Base-by-base conservation (phyloP, 1,140 invertebrate species). In the Platorchestia sp. region DNA sequence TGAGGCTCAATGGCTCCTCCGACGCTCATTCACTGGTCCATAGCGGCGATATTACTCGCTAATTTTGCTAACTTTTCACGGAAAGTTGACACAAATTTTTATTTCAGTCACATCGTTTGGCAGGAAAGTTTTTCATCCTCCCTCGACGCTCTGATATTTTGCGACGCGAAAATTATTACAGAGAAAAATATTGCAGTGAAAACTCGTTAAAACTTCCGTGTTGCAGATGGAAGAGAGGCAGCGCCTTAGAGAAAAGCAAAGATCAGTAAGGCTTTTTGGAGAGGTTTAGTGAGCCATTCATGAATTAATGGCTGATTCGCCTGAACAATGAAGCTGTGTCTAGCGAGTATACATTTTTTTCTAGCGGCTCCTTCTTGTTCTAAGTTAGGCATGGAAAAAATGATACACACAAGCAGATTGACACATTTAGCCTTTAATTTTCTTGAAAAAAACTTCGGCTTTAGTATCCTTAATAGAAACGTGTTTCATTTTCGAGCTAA, bases 181-280 rank as follows among this genome's bases (percentile, higher is more conserved):
- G 87, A 7, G 22, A 90, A 90, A 90, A 90, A 90, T 90, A 90
- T 90, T 42, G 87, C 41, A 42, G 44, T 27, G 87, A 43, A 90
- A 90, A 90, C 87, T 90, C 87, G 87, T 90, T 90, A 90, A 90
- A 90, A 90, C 87, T 90, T 90, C 87, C 27, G 87, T 42, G 87
- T 16, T 45, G 36, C 41, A 90, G 87, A 90, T 90, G 87, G 87
- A 90, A 44, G 87, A 90, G 87, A 43, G 41, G 87, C 41, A 44
- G 87, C 41, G 87, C 87, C 44, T 90, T 3, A 3, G 59, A 22
- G 59, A 36, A 75, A 75, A 75, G 27, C 59, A 75, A 75, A 75
- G 59, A 75, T 75, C 59, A 36, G 59, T 75, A 75, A 75, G 27
- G 59, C 36, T 10, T 27, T 27, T 27, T 27, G 3, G 10, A 75